phyloP scores from a whole-genome alignment of 1,140 invertebrate species.

The Choristoneura fumiferana region DNA sequence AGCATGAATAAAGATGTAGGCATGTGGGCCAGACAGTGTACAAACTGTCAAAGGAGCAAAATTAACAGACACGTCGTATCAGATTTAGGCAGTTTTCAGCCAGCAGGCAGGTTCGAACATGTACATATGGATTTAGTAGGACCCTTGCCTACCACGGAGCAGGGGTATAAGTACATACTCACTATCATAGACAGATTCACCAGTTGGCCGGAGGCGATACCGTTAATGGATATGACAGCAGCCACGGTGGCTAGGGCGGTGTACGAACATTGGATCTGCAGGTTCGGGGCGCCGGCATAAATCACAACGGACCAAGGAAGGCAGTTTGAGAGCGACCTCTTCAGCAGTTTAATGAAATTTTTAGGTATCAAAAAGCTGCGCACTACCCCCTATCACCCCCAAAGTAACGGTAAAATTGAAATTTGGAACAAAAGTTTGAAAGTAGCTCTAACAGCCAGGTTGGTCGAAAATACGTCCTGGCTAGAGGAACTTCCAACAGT shows the following conservation, averaged over 20 bases:
- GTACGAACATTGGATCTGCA: conserved; percentile 37
- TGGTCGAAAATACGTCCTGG: too few relatives aligned
- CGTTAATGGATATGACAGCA: conserved; percentile 52
- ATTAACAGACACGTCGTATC: conserved; percentile 33
- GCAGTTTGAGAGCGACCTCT: too few relatives aligned
- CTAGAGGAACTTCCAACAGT: too few relatives aligned
- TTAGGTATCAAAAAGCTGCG: too few relatives aligned
- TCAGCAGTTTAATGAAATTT: too few relatives aligned
- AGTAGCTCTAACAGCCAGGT: too few relatives aligned
- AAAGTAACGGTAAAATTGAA: too few relatives aligned
- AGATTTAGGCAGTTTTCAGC: conserved; percentile 20
- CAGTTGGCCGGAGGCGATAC: conserved; percentile 69
- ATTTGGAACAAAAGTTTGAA: too few relatives aligned
- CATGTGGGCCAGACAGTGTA: conserved; percentile 43
- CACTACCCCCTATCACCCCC: too few relatives aligned
- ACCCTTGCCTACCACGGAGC: conserved; percentile 53
- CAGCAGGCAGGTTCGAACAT: conserved; percentile 54
- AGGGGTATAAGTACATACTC: conserved; percentile 32
- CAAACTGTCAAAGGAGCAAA: conserved; percentile 30
- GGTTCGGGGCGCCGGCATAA: too few relatives aligned
- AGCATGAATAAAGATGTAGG: conserved; percentile 31
- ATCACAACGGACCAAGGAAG: too few relatives aligned
- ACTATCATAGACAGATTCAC: conserved; percentile 71
- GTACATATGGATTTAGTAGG: conserved; percentile 77
- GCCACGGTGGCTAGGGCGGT: conserved; percentile 40